A percentile compares a stretch with the other conserved stretches of the same genome.
Conservation (phyloP, 2,797 vertebrate species). For the Leptodactylus fallax region DNA sequence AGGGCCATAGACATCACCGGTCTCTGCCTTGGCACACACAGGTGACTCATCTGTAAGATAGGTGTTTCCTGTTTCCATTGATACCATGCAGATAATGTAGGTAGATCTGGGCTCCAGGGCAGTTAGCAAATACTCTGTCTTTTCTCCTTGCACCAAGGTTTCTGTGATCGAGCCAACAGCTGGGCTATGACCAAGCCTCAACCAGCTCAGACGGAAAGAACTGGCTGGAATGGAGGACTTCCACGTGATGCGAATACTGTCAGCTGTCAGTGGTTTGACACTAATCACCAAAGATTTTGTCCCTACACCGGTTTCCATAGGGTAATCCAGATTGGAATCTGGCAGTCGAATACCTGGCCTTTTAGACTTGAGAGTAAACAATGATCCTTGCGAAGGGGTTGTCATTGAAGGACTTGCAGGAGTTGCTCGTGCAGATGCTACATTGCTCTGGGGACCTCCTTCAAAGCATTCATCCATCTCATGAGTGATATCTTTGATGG, state of each 20-base stretch:
- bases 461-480: slow-evolving; percentile 93
- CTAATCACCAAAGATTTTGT: slow-evolving; percentile 87
- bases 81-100: slow-evolving; percentile 93
- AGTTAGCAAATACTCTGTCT: slow-evolving; percentile 88
- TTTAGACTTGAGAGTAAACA: slow-evolving; percentile 89
- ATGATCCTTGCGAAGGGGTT: slow-evolving; percentile 84
- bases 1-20: slow-evolving; percentile 75
- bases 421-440: slow-evolving; percentile 65
- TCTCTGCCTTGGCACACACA: slow-evolving; percentile 91
- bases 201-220: slow-evolving; percentile 91
- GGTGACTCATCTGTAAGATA: slow-evolving; percentile 81
- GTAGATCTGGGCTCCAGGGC: slow-evolving; percentile 88
- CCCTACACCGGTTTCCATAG: slow-evolving; percentile 81
- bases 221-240: slow-evolving; percentile 84
- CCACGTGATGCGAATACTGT: slow-evolving; percentile 90
- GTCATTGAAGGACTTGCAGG: slow-evolving; percentile 61
- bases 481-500: slow-evolving; percentile 84
- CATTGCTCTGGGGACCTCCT: slow-evolving; percentile 55
- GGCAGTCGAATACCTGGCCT: slow-evolving; percentile 85
- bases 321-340: slow-evolving; percentile 85
- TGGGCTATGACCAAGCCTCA: slow-evolving; percentile 85
- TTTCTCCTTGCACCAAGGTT: slow-evolving; percentile 89
- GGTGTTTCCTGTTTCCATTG: slow-evolving; percentile 81
- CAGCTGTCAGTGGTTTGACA: slow-evolving; percentile 88
- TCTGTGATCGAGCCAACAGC: slow-evolving; percentile 92